Evolutionary conservation across 1,140 invertebrate genomes (phyloP).

Genomic region (Galendromus occidentalis): DNA sequence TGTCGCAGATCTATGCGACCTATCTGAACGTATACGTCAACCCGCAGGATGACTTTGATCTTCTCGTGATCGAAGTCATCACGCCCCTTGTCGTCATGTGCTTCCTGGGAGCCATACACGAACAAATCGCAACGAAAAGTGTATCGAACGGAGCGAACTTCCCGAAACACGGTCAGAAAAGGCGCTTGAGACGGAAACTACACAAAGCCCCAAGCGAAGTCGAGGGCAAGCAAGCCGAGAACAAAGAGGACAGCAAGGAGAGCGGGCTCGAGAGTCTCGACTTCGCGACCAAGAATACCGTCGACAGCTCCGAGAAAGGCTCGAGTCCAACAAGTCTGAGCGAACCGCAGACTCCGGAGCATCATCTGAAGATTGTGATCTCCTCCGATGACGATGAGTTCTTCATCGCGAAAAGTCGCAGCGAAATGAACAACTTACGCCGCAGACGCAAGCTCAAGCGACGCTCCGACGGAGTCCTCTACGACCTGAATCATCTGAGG

Average conservation of each 20-base stretch:
- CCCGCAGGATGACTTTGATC: constrained; percentile 18
- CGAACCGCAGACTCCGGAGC: neutral
- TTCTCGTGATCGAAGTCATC: constrained; percentile 42
- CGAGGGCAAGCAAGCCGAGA: neutral
- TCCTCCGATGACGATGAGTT: neutral
- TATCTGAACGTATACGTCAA: neutral
- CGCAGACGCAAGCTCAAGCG: neutral
- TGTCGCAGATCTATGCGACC: constrained; percentile 48
- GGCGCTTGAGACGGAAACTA: neutral
- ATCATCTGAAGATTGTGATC: neutral
- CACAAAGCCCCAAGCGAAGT: neutral
- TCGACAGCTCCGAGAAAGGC: neutral
- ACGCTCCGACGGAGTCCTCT: neutral
- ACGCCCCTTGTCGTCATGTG: constrained; percentile 59
- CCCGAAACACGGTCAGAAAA: neutral
- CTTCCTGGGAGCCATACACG: constrained; percentile 61
- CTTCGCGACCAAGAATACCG: neutral
- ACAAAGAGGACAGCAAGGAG: neutral
- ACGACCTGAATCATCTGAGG: neutral
- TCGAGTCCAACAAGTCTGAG: constrained; percentile 9
- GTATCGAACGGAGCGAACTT: neutral
- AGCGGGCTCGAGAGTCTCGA: constrained; percentile 5
- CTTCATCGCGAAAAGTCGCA: constrained; percentile 1
- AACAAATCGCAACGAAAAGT: constrained; percentile 46
- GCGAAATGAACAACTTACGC: constrained; percentile 6